These are phyloP conservation scores for Andinoacara biseriatus DNA, from an alignment of 2,113 vertebrate genomes.

Conservation along the genomic window DNA sequence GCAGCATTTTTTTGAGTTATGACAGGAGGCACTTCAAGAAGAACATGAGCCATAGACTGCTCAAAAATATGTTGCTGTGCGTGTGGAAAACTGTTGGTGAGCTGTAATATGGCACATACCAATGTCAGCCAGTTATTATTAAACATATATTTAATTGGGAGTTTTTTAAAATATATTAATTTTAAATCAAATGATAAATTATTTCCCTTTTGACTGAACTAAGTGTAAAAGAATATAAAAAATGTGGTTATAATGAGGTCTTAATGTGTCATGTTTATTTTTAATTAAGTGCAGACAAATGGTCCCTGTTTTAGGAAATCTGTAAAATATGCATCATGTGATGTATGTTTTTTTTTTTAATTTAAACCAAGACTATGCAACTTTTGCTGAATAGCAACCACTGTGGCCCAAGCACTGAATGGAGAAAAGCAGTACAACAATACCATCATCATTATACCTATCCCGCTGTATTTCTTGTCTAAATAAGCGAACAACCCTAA, in stretches of 20 bases:
- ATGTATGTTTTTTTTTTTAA: background rate
- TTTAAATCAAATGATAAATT: background rate
- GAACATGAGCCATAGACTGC: background rate
- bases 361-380: constrained; percentile 30
- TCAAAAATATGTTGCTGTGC: constrained; percentile 28
- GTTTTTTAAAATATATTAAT: background rate
- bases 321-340: background rate
- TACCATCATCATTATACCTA: background rate
- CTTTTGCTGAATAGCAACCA: background rate
- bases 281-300: constrained; percentile 57
- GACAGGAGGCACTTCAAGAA: constrained; percentile 22
- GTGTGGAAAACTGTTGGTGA: background rate
- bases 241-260: background rate
- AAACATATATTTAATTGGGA: background rate
- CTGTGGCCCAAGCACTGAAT: background rate
- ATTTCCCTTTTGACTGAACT: constrained; percentile 13
- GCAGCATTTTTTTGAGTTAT: constrained; percentile 49
- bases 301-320: constrained; percentile 60
- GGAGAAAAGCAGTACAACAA: background rate
- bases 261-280: background rate
- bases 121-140: background rate
- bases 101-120: background rate
- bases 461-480: background rate
- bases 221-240: background rate
- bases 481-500: background rate